Percentiles rank a stretch among this genome's conserved stretches.
These are phyloP conservation scores for Aethes cnicana DNA, from an alignment of 2,888 invertebrate species.

Conservation along the genomic window DNA sequence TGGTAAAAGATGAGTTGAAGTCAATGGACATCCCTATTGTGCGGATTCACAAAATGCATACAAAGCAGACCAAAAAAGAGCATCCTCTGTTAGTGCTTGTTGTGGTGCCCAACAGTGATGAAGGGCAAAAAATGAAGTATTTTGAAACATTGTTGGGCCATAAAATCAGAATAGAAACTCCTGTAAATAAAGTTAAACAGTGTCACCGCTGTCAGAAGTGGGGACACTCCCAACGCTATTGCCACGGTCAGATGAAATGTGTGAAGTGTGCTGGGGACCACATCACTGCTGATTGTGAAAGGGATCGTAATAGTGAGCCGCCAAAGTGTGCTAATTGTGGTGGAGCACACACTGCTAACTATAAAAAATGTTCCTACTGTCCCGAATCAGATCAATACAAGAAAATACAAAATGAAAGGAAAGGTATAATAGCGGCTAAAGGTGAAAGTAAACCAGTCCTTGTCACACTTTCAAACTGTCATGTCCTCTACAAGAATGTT, in stretches of 20 bases:
- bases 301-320: constrained; percentile 39
- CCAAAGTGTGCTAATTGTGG: constrained; percentile 64
- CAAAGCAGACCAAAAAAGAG: constrained; percentile 39
- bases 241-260: constrained; percentile 56
- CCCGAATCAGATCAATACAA: constrained; percentile 41
- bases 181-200: constrained; percentile 50
- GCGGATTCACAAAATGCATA: constrained; percentile 57
- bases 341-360: constrained; percentile 56
- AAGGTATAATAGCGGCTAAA: neutral
- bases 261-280: constrained; percentile 68
- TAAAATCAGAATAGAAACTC: constrained; percentile 55
- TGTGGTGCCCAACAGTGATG: constrained; percentile 49
- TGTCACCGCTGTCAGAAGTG: constrained; percentile 69
- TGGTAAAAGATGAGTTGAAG: constrained; percentile 48
- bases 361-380: constrained; percentile 47
- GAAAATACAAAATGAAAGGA: constrained; percentile 29
- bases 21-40: constrained; percentile 50
- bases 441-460: constrained; percentile 6
- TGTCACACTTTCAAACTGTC: constrained; percentile 22
- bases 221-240: constrained; percentile 66
- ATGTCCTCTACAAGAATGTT: constrained; percentile 14
- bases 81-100: constrained; percentile 48
- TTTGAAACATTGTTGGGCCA: constrained; percentile 47
- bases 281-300: constrained; percentile 51
- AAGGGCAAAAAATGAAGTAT: constrained; percentile 47